Percentiles rank a stretch among this genome's conserved stretches.
Evolutionary conservation across 30 jellyfish, hydroid and myxozoan genomes (phyloP).

Genomic region (Pelagia noctiluca): DNA sequence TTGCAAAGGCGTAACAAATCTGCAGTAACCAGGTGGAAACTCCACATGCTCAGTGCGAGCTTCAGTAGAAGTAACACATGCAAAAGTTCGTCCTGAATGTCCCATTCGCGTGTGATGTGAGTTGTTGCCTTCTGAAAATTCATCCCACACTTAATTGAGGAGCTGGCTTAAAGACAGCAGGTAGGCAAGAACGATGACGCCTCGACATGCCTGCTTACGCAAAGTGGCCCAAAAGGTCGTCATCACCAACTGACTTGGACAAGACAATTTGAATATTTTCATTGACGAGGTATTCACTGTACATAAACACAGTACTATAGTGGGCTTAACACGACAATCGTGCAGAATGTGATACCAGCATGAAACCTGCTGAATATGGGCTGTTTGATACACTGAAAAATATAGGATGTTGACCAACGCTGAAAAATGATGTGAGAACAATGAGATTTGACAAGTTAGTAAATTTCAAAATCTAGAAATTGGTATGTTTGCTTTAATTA

Average conservation of each 20-base stretch:
- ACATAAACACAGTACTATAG: background rate
- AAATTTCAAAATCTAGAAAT: too few species aligned
- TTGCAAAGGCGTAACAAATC: background rate
- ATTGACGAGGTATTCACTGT: conserved; percentile 13
- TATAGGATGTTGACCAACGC: too few species aligned
- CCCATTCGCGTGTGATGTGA: background rate
- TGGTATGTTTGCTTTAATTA: too few species aligned
- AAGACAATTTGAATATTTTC: conserved; percentile 1
- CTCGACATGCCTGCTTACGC: conserved; percentile 1
- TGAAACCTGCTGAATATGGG: too few species aligned
- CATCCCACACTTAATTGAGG: conserved; percentile 38
- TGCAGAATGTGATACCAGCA: too few species aligned
- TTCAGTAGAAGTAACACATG: conserved; percentile 32
- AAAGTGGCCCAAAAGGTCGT: conserved; percentile 9
- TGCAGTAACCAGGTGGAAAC: too few species aligned
- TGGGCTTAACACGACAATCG: too few species aligned
- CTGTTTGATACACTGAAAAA: too few species aligned
- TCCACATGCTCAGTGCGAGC: conserved; percentile 7
- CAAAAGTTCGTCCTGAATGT: conserved; percentile 11
- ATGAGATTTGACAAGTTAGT: too few species aligned
- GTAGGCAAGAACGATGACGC: conserved; percentile 7
- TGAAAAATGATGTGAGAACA: too few species aligned
- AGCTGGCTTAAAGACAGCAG: background rate
- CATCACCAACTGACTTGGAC: background rate
- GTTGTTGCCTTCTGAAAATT: background rate